Base-by-base conservation (phyloP, 2,113 vertebrate species). In the Phalacrocorax brasilianus region DNA sequence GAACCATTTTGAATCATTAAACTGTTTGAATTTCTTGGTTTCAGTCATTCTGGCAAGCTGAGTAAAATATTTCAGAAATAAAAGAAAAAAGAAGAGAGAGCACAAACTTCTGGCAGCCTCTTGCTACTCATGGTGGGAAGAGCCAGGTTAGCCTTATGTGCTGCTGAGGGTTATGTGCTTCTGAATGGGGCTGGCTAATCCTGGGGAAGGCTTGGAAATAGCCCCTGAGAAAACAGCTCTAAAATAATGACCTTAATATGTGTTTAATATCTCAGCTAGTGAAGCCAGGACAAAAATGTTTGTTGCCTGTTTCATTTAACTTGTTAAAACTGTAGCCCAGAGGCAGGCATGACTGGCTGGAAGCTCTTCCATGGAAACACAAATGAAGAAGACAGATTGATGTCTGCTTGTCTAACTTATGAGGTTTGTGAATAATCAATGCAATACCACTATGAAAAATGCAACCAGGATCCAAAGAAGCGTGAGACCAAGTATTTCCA, bases 1-100 rank as follows among this genome's bases (percentile, higher is more conserved):
- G 67, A 97, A 95, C 89, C 84, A 97, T 97, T 97, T 97, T 88
- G 89, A 90, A 86, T 93, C 96, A 92, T 97, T 97, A 97, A 98
- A 97, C 89, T 96, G 63, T 97, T 98, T 96, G 86, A 68, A 95
- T 96, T 98, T 97, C 85, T 94, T 80, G 33, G 68, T 97, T 98
- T 95, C 56, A 76, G 71, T 70, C 55, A 26, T 85, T 95, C 70
- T 67, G 83, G 38, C 5, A 44, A 93, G 76, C 75, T 72, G 78
- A 86, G 91, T 50, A 88, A 93, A 93, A 81, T 95, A 86, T 96
- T 97, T 95, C 58, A 71, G 40, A 91, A 81, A 73, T 92, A 53
- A 81, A 84, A 85, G 32, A 14, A 14, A 27, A 40, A 70, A 42
- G 50, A 92, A 75, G n/a, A 59, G 55, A 45, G n/a, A 74, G 81